phyloP scores from a whole-genome alignment of 2,888 invertebrate species.

The Beris morrisii region DNA sequence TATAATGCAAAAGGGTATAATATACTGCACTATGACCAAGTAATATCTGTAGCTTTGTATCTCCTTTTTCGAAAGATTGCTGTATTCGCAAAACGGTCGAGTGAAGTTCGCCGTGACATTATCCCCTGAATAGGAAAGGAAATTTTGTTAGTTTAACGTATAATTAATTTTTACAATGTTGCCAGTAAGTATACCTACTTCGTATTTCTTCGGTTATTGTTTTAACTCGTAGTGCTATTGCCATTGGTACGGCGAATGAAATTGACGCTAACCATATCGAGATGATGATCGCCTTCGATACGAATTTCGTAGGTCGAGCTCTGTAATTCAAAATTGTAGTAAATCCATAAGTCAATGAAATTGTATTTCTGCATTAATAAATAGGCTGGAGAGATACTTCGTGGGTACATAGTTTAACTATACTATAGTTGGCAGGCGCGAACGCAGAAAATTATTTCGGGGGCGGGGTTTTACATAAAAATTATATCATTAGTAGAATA shows the following conservation, averaged over 20 bases:
- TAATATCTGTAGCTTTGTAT: conserved; percentile 59
- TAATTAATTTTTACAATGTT: background rate
- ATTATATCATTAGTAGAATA: no score
- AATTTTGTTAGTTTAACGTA: no score
- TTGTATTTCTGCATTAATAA: no score
- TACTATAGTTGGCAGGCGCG: no score
- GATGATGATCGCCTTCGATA: conserved; percentile 73
- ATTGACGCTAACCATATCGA: conserved; percentile 74
- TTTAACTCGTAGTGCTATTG: conserved; percentile 54
- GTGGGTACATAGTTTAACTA: no score
- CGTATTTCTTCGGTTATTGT: conserved; percentile 49
- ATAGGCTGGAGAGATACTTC: no score
- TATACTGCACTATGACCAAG: conserved; percentile 66
- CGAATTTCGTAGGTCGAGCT: conserved; percentile 71
- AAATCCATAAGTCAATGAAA: background rate
- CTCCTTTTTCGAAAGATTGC: conserved; percentile 57
- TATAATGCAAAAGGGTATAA: conserved; percentile 79
- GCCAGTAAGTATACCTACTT: conserved; percentile 44
- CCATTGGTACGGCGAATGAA: conserved; percentile 68
- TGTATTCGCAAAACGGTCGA: conserved; percentile 59
- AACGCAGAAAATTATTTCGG: no score
- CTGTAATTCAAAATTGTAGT: conserved; percentile 57
- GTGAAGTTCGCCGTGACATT: conserved; percentile 50
- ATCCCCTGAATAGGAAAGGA: conserved; percentile 45
- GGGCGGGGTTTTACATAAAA: no score